Evolutionary conservation across 2,113 vertebrate genomes (phyloP).

Genomic region (Brienomyrus longianalis): DNA sequence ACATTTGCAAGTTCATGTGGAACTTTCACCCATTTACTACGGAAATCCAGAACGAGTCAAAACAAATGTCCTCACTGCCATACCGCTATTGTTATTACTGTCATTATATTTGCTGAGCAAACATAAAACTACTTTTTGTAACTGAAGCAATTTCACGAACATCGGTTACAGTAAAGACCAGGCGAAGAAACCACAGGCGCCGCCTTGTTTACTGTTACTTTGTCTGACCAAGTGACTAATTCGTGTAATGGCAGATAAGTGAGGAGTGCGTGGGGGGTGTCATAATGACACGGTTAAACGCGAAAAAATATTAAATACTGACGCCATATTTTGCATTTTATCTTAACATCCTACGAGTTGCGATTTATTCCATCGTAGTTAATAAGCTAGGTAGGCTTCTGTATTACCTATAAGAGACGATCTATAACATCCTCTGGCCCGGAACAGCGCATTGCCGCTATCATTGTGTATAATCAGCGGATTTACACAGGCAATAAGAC

Average conservation of each 20-base stretch:
- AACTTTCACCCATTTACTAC: neutral
- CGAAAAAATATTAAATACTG: neutral
- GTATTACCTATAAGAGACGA: neutral
- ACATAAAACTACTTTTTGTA: neutral
- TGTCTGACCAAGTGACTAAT: neutral
- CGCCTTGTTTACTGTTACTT: neutral
- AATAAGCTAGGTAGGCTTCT: neutral
- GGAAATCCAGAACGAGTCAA: neutral
- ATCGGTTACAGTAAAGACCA: neutral
- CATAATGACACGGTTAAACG: neutral
- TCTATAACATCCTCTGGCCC: neutral
- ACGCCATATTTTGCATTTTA: neutral
- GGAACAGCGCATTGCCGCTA: neutral
- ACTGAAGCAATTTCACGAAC: neutral
- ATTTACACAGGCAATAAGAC: slow-evolving; percentile 17
- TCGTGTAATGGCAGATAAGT: neutral
- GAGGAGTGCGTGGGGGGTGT: neutral
- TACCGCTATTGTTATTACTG: neutral
- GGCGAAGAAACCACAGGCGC: neutral
- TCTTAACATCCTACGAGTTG: neutral
- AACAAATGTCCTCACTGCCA: neutral
- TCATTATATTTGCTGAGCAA: neutral
- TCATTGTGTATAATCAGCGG: slow-evolving; percentile 11
- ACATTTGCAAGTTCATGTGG: neutral
- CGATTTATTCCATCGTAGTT: neutral